Percentiles rank a stretch among this genome's conserved stretches.
Evolutionary conservation across 2,888 invertebrate genomes (phyloP).

Genomic region (Mellilla xanthometata): DNA sequence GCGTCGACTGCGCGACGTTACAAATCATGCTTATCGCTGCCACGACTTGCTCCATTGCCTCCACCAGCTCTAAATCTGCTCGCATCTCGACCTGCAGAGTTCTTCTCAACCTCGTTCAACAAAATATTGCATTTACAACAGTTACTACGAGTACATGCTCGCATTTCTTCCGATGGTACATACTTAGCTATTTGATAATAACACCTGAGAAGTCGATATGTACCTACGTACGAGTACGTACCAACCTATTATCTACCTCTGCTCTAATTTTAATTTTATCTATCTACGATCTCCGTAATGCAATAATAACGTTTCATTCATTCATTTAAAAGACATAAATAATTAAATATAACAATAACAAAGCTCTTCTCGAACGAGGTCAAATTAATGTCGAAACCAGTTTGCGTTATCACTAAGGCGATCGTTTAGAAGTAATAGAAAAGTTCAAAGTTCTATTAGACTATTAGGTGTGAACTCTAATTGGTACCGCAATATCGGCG

Average conservation of each 20-base stretch:
- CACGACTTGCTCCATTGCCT: slow-evolving; percentile 69
- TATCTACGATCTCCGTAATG: slow-evolving; percentile 42
- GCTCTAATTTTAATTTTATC: slow-evolving; percentile 39
- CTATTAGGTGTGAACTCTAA: slow-evolving; percentile 79
- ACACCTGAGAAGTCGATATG: no score
- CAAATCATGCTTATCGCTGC: slow-evolving; percentile 79
- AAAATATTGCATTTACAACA: not conserved
- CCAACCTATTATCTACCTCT: slow-evolving; percentile 9
- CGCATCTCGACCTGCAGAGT: slow-evolving; percentile 53
- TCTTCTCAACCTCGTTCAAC: slow-evolving; percentile 31
- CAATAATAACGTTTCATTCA: slow-evolving; percentile 52
- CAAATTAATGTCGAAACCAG: slow-evolving; percentile 72
- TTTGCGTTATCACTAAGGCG: slow-evolving; percentile 67
- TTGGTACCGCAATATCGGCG: slow-evolving; percentile 74
- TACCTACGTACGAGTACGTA: no score
- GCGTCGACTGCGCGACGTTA: slow-evolving; percentile 70
- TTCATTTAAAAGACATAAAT: slow-evolving; percentile 57
- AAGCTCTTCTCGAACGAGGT: slow-evolving; percentile 71
- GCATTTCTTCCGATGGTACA: no score
- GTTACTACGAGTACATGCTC: no score
- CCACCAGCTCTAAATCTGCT: slow-evolving; percentile 66
- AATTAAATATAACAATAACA: slow-evolving; percentile 71
- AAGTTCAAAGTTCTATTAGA: slow-evolving; percentile 80
- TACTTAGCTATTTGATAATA: no score
- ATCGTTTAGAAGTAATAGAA: slow-evolving; percentile 74